Evolutionary conservation across 2,113 vertebrate species (phyloP), one percentile per base, ranked within the genome.

Genomic region (Chitala chitala): DNA sequence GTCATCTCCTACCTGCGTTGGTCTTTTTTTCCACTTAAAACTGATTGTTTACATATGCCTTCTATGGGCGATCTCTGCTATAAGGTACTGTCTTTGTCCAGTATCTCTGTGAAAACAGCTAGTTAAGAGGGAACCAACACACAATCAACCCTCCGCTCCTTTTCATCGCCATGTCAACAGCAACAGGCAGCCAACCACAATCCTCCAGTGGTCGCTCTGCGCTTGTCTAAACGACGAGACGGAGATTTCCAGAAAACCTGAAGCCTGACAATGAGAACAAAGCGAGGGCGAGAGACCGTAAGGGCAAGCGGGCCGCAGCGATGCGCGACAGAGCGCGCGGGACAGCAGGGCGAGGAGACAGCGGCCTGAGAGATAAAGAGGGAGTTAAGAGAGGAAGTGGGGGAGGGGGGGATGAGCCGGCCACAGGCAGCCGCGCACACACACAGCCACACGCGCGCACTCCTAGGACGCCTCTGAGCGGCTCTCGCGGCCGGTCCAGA

Each of bases 361-460:
- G 70, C 36, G 54, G 38, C 51, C 68, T 51, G 53, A 44, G 6
- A 36, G 46, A 53, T 53, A 70, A 24, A 72, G 31, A 42, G 69
- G 31, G 53, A 56, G 51, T 5, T n/a, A 31, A 54, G 69, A 55
- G 69, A 40, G 69, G n/a, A 24, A 54, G 48, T 2, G n/a, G 15
- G 31, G 13, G 63, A 71, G 46, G 8, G 31, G 51, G 20, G 26
- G 36, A 24, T 42, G 31, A 56, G n/a, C n/a, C n/a, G n/a, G n/a
- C n/a, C 50, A 55, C 12, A 24, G 53, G 17, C 50, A 56, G 69
- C 4, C 29, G 40, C 17, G 12, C 50, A 15, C 31, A 3, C 29
- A 71, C 31, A 24, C 42, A 38, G 50, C n/a, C 33, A 56, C 10
- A 71, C 9, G 5, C 42, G n/a, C 38, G 38, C 40, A 10, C 20